A percentile compares a stretch with the other conserved stretches of the same genome.
Evolutionary conservation across 1,140 invertebrate species (phyloP).

Genomic region (Acyrthosiphon pisum): DNA sequence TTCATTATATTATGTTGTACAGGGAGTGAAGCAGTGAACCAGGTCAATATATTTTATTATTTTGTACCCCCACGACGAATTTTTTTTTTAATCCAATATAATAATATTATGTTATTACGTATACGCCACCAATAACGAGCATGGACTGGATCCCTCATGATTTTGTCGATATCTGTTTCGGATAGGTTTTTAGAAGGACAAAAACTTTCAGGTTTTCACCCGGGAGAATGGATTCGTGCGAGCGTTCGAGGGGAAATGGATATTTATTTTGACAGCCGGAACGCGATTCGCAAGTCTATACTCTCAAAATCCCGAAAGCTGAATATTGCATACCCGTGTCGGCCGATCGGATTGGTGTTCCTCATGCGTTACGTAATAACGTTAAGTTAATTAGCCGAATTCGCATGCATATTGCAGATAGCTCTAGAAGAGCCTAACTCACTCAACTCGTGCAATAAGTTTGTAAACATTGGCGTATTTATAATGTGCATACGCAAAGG

Average conservation of each 20-base stretch:
- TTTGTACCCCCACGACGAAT: not conserved
- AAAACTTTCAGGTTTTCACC: not conserved
- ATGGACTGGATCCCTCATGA: not conserved
- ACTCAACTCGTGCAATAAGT: not conserved
- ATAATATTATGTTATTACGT: not conserved
- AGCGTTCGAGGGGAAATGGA: not conserved
- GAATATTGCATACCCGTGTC: not conserved
- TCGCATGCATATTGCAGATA: not conserved
- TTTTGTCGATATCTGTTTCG: not conserved
- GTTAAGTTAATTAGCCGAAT: conserved; percentile 10
- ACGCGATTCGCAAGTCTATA: not conserved
- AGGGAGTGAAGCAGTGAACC: not conserved
- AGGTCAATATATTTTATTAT: not conserved
- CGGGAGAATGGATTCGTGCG: not conserved
- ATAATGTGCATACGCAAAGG: not conserved
- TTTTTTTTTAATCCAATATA: not conserved
- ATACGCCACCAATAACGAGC: not conserved
- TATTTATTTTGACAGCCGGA: not conserved
- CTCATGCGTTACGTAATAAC: not conserved
- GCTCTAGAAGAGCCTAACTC: not conserved
- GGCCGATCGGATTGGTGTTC: not conserved
- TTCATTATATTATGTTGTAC: not conserved
- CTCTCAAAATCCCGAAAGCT: not conserved
- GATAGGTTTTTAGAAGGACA: not conserved
- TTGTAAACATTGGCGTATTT: not conserved